These are phyloP conservation scores for Rhinophrynus dorsalis DNA, from an alignment of 2,797 vertebrate species.

Conservation along the genomic window DNA sequence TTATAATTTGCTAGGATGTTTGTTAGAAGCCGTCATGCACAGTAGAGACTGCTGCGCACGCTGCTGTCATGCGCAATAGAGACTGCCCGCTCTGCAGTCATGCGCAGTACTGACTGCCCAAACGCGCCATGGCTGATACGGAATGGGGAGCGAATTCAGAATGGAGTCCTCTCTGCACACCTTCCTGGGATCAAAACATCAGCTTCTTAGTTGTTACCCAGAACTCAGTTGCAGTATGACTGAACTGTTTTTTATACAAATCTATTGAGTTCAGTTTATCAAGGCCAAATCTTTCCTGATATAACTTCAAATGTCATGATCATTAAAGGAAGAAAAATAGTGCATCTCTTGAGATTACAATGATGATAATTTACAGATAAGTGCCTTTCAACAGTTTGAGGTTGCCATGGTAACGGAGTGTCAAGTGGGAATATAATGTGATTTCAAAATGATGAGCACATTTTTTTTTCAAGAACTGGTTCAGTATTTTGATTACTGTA, in stretches of 20 bases:
- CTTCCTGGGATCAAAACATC: too few relatives aligned
- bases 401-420: conserved; percentile 43
- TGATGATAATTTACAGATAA: conserved; percentile 44
- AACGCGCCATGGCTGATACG: too few relatives aligned
- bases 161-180: too few relatives aligned
- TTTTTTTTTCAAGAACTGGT: conserved; percentile 21
- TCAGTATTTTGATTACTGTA: conserved; percentile 25
- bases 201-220: too few relatives aligned
- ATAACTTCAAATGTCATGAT: conserved; percentile 36
- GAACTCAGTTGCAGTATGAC: not conserved
- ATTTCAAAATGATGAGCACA: conserved; percentile 27
- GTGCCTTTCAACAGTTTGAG: conserved; percentile 35
- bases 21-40: too few relatives aligned
- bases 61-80: too few relatives aligned
- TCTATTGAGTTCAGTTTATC: conserved; percentile 9
- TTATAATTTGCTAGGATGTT: too few relatives aligned
- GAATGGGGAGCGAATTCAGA: too few relatives aligned
- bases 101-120: too few relatives aligned
- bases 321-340: conserved; percentile 22
- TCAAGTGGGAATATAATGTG: conserved; percentile 43
- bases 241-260: conserved; percentile 1
- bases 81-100: too few relatives aligned
- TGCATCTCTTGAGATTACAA: conserved; percentile 36
- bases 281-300: conserved; percentile 11
- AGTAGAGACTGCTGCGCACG: too few relatives aligned